Conservation (phyloP, 2,797 vertebrate genomes). For the Triplophysa bombifrons region DNA sequence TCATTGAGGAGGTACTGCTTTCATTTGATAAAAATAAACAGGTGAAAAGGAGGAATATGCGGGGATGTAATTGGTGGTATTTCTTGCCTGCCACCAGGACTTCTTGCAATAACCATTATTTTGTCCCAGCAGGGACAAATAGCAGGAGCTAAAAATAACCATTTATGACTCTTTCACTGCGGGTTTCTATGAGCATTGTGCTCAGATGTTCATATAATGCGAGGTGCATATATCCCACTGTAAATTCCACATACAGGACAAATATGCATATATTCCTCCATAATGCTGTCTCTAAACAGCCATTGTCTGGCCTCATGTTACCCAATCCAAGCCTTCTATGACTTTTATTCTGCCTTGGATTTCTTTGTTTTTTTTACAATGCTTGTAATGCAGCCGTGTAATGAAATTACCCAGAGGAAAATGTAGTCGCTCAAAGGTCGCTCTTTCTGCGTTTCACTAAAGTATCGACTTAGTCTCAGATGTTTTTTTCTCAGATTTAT, state of each 20-base stretch:
- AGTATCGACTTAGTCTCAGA: too few relatives aligned
- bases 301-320: not conserved
- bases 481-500: too few relatives aligned
- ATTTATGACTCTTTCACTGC: not conserved
- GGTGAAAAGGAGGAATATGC: not conserved
- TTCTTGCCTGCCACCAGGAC: not conserved
- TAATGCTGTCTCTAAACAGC: not conserved
- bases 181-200: not conserved
- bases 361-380: not conserved
- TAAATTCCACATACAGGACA: conserved; percentile 2
- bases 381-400: not conserved
- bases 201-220: not conserved
- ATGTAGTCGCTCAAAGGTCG: too few relatives aligned
- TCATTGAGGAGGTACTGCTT: not conserved
- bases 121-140: not conserved
- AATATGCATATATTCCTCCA: not conserved
- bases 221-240: not conserved
- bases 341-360: not conserved
- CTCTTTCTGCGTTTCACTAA: too few relatives aligned
- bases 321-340: not conserved
- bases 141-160: conserved; percentile 10
- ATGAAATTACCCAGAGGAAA: too few relatives aligned
- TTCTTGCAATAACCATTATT: conserved; percentile 8
- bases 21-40: not conserved
- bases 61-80: not conserved